Percentiles rank a stretch among this genome's conserved stretches.
Conservation (phyloP, 2,113 vertebrate genomes). For the Mesocricetus auratus region DNA sequence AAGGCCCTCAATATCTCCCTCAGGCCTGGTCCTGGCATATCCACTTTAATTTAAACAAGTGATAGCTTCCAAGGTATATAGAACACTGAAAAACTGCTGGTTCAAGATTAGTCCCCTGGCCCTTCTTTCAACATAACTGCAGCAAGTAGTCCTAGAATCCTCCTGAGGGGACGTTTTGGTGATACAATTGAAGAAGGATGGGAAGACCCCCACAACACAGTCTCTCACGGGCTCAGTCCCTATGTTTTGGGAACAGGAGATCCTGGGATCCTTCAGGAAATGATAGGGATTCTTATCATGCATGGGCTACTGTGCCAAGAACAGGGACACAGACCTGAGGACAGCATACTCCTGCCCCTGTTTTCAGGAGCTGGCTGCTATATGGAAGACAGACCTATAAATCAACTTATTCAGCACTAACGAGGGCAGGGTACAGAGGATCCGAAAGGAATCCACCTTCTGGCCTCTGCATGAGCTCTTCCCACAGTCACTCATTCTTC, state of each 20-base stretch:
- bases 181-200: rapidly evolving
- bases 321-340: neutral
- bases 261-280: neutral
- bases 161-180: neutral
- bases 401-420: rapidly evolving
- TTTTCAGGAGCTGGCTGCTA: neutral
- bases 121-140: neutral
- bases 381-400: neutral
- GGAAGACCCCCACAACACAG: neutral
- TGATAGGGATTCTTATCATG: neutral
- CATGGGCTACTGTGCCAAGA: neutral
- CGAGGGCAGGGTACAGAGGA: neutral
- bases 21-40: neutral
- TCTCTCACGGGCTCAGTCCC: neutral
- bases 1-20: neutral
- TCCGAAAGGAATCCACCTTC: neutral
- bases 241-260: neutral
- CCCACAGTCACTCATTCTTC: neutral
- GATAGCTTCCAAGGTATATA: neutral
- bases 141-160: too few relatives aligned
- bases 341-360: neutral
- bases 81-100: neutral
- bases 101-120: neutral
- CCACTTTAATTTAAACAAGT: neutral
- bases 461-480: neutral